phyloP scores from a whole-genome alignment of 2,113 vertebrate genomes.

The Solea solea region DNA sequence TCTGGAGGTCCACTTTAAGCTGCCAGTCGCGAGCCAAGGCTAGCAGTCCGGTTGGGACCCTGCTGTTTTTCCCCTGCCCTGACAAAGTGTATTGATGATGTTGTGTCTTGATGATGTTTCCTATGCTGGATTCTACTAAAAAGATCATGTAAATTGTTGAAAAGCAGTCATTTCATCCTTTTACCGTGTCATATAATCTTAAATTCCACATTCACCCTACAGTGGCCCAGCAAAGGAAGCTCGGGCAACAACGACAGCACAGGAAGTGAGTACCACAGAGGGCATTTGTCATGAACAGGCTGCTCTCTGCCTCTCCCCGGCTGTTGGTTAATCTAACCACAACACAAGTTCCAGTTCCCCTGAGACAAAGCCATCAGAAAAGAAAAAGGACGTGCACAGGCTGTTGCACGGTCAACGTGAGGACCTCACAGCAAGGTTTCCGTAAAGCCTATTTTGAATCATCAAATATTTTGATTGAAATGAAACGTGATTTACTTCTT shows the following conservation, averaged over 20 bases:
- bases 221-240: conserved; percentile 52
- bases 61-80: no score
- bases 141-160: no score
- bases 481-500: conserved; percentile 29
- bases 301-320: conserved; percentile 25
- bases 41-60: no score
- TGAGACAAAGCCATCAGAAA: conserved; percentile 24
- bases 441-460: background rate
- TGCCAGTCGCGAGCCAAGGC: no score
- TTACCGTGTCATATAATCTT: no score
- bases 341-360: conserved; percentile 40
- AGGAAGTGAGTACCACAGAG: conserved; percentile 61
- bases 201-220: background rate
- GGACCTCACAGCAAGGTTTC: background rate
- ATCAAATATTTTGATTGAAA: conserved; percentile 1
- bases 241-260: conserved; percentile 34
- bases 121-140: no score
- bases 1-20: no score
- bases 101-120: no score
- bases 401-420: background rate
- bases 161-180: no score
- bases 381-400: background rate
- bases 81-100: no score
- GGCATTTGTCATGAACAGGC: conserved; percentile 57
- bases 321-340: conserved; percentile 45